These are phyloP conservation scores for Brachionus sp. DNA, from an alignment of 1,140 invertebrate species.

Conservation along the genomic window DNA sequence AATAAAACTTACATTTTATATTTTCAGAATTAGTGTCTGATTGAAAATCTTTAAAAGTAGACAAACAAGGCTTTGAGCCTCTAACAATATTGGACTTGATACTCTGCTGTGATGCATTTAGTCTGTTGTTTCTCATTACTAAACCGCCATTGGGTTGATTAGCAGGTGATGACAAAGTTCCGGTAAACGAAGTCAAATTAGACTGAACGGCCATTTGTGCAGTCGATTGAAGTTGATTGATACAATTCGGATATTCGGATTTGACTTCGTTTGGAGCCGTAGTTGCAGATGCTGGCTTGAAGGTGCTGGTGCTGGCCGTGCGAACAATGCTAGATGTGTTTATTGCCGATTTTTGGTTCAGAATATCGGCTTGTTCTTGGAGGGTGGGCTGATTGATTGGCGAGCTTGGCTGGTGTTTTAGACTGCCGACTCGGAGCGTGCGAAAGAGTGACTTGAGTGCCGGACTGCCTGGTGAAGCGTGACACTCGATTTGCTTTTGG, in stretches of 20 bases:
- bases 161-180: not conserved
- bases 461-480: not conserved
- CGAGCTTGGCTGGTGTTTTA: slow-evolving; percentile 10
- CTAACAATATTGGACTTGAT: slow-evolving; percentile 21
- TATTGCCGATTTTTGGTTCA: not conserved
- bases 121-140: not conserved
- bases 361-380: not conserved
- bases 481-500: not conserved
- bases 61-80: not conserved
- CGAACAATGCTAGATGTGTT: slow-evolving; percentile 7
- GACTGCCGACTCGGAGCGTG: slow-evolving; percentile 4
- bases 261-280: not conserved
- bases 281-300: not conserved
- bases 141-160: not conserved
- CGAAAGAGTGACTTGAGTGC: slow-evolving; percentile 33
- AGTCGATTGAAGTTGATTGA: slow-evolving; percentile 23
- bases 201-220: not conserved
- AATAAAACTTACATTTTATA: not conserved
- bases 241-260: not conserved
- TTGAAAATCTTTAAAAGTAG: slow-evolving; percentile 21
- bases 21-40: not conserved
- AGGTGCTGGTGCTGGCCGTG: slow-evolving; percentile 34
- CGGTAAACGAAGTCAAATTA: not conserved
- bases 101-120: slow-evolving; percentile 6
- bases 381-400: not conserved